phyloP scores from a whole-genome alignment of 2,888 invertebrate genomes.

The Pediacus dermestoides region DNA sequence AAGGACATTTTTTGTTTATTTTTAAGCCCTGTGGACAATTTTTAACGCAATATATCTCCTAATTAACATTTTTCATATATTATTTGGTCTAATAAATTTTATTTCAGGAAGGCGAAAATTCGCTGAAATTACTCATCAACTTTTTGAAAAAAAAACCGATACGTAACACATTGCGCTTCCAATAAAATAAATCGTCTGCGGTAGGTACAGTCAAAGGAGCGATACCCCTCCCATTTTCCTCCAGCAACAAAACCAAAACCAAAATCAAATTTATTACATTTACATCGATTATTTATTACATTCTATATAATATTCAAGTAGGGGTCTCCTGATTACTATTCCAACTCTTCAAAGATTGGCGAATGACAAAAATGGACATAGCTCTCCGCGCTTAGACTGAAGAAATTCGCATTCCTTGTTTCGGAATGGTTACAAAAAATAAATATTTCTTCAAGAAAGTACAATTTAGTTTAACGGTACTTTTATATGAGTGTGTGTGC shows the following conservation, averaged over 20 bases:
- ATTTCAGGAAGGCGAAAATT: too few relatives aligned
- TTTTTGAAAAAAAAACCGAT: too few relatives aligned
- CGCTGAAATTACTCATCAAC: too few relatives aligned
- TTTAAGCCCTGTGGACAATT: too few relatives aligned
- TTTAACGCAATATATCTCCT: too few relatives aligned
- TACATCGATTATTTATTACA: conserved; percentile 2
- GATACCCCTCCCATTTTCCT: too few relatives aligned
- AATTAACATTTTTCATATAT: too few relatives aligned
- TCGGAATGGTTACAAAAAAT: conserved; percentile 1
- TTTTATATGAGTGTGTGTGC: conserved; percentile 1
- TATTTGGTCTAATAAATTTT: too few relatives aligned
- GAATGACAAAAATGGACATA: conserved; percentile 2
- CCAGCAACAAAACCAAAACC: too few relatives aligned
- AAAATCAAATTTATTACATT: conserved; percentile 1
- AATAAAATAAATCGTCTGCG: too few relatives aligned
- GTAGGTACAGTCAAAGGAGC: not conserved
- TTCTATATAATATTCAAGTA: conserved; percentile 1
- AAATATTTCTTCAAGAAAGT: conserved; percentile 1
- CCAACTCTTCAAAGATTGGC: conserved; percentile 3
- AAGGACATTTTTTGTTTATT: too few relatives aligned
- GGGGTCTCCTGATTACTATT: not conserved
- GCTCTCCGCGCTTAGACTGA: conserved; percentile 3
- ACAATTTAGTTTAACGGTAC: conserved; percentile 2
- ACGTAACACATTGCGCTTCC: too few relatives aligned
- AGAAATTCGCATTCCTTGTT: conserved; percentile 1